These are phyloP conservation scores for Gallinago undulata DNA, from an alignment of 2,113 vertebrate species.

Conservation along the genomic window DNA sequence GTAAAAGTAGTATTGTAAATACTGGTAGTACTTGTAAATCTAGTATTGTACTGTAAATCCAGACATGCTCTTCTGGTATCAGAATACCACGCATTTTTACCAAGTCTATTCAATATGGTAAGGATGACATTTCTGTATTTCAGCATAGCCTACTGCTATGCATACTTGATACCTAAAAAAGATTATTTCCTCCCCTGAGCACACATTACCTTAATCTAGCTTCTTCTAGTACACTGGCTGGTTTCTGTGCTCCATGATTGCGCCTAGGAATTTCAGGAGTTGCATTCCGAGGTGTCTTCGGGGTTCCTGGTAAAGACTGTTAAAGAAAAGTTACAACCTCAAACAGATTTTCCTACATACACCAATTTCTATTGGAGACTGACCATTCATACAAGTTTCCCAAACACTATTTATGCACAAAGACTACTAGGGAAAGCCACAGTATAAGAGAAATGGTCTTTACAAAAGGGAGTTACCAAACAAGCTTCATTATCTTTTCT, in stretches of 20 bases:
- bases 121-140: not conserved
- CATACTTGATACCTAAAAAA: not conserved
- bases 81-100: not conserved
- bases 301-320: conserved; percentile 70
- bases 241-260: conserved; percentile 74
- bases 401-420: not conserved
- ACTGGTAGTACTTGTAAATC: not conserved
- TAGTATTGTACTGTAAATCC: not conserved
- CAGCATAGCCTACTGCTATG: not conserved
- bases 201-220: conserved; percentile 83
- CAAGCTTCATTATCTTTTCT: not conserved
- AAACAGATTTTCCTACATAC: not conserved
- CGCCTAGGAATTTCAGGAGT: conserved; percentile 88
- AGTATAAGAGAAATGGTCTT: not conserved
- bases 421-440: not conserved
- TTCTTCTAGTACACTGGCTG: conserved; percentile 83
- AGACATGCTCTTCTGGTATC: not conserved
- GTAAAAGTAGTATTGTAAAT: not conserved
- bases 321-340: not conserved
- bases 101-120: not conserved
- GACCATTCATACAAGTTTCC: not conserved
- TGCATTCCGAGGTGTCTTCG: conserved; percentile 73
- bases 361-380: not conserved
- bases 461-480: not conserved
- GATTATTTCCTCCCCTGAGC: not conserved